A percentile compares a stretch with the other conserved stretches of the same genome.
phyloP scores from a whole-genome alignment of 2,113 vertebrate species.

The Macroglossus sobrinus region DNA sequence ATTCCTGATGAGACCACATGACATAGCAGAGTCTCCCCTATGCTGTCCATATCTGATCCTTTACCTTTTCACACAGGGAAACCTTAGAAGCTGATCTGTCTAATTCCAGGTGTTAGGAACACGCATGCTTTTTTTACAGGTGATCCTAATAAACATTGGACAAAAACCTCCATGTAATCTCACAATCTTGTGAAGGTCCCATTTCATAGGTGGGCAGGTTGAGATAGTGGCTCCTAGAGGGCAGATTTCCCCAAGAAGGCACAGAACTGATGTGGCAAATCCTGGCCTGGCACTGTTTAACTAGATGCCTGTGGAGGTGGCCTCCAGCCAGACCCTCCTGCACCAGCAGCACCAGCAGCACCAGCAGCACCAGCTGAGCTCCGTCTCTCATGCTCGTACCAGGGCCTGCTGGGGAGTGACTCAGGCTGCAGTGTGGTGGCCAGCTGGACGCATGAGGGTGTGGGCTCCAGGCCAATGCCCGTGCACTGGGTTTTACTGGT shows the following conservation, averaged over 20 bases:
- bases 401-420: background rate
- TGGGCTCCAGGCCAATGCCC: background rate
- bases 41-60: background rate
- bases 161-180: background rate
- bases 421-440: background rate
- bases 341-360: too few species aligned
- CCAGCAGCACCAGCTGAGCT: background rate
- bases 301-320: background rate
- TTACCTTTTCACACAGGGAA: background rate
- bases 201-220: background rate
- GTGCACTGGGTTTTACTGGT: background rate
- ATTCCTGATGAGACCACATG: background rate
- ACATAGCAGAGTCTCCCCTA: fast-evolving
- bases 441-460: background rate
- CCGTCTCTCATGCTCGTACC: background rate
- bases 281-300: background rate
- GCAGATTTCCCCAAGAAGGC: background rate
- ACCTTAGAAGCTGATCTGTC: background rate
- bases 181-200: background rate
- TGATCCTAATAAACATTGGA: background rate
- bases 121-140: fast-evolving
- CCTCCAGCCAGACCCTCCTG: background rate
- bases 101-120: background rate
- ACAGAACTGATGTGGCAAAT: background rate
- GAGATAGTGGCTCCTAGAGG: background rate